Evolutionary conservation across 2,113 vertebrate species (phyloP), one percentile per base, ranked within the genome.

Genomic region (Ophthalmolycus amberensis): DNA sequence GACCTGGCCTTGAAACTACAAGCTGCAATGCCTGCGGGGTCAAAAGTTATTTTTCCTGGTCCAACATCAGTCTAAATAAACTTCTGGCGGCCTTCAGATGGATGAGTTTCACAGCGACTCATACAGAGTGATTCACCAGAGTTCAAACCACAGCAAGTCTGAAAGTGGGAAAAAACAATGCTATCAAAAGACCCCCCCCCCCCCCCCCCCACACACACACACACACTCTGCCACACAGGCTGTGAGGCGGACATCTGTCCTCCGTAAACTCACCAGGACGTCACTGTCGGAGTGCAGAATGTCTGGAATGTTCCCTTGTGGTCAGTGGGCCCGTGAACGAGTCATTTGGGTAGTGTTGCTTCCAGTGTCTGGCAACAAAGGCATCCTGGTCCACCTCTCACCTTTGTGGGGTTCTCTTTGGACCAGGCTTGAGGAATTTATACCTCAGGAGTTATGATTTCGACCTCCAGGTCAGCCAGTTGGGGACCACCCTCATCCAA

Each of bases 401-500:
- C 84, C 87, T 93, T 81, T 77, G 75, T 75, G 67, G 37, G 48
- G 1, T 76, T 79, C 79, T 77, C 69, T 37, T 77, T 70, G 77
- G 75, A 82, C 78, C 27, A n/a, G 65, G 50, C 16, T 58, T 52
- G 46, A 82, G 89, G 82, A 88, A 89, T 92, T 91, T 92, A 83
- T 83, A 85, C 75, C 68, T 77, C 68, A 76, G 76, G 82, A 91
- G 79, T 89, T 87, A 82, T 87, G 79, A 76, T 83, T 83, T 80
- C 69, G 90, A 85, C 88, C 85, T 75, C 54, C 14, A 1, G 68
- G 86, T 87, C 84, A 64, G 58, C 82, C 83, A 82, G 88, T 86
- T 77, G 82, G 75, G 85, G 89, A 94, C 88, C 90, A 93, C 87
- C 90, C 82, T 88, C 71, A 10, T 90, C 84, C 87, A 89, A 91